These are phyloP conservation scores for Rousettus leschenaultii DNA, from an alignment of 2,113 vertebrate genomes.

Conservation along the genomic window DNA sequence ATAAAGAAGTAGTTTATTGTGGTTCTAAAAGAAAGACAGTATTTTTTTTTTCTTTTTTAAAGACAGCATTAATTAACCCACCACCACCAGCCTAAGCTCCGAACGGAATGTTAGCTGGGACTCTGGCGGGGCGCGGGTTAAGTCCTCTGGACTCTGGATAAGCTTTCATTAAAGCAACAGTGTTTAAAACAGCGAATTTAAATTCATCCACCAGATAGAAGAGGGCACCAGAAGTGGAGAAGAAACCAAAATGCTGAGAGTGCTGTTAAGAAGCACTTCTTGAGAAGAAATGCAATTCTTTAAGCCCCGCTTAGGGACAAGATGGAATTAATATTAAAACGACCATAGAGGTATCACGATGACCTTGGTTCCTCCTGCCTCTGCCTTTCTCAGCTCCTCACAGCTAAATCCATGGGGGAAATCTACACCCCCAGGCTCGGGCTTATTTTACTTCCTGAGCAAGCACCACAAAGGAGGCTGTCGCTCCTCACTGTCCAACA, in stretches of 20 bases:
- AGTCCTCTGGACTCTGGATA: conserved; percentile 51
- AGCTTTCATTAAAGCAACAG: conserved; percentile 60
- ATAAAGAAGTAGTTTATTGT: conserved; percentile 68
- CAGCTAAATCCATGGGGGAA: not conserved
- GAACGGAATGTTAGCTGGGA: conserved; percentile 60
- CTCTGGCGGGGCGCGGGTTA: conserved; percentile 44
- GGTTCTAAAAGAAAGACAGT: conserved; percentile 62
- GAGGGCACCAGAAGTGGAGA: conserved; percentile 21
- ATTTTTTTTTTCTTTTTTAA: conserved; percentile 45
- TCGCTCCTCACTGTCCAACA: not conserved
- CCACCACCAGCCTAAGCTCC: conserved; percentile 10
- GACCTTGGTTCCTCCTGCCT: not conserved
- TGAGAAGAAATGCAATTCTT: not conserved
- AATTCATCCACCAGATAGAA: conserved; percentile 36
- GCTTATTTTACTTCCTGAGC: not conserved
- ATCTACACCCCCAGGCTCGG: not conserved
- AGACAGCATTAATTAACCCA: conserved; percentile 75
- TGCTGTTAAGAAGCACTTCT: not conserved
- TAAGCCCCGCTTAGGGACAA: not conserved
- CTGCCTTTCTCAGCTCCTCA: not conserved
- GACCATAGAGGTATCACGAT: too few relatives aligned
- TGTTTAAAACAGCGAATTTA: conserved; percentile 63
- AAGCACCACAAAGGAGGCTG: not conserved
- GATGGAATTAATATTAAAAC: not conserved
- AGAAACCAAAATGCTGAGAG: not conserved